A percentile compares a stretch with the other conserved stretches of the same genome.
Evolutionary conservation across 2,797 vertebrate species (phyloP).

Genomic region (Pseudochromis fuscus): DNA sequence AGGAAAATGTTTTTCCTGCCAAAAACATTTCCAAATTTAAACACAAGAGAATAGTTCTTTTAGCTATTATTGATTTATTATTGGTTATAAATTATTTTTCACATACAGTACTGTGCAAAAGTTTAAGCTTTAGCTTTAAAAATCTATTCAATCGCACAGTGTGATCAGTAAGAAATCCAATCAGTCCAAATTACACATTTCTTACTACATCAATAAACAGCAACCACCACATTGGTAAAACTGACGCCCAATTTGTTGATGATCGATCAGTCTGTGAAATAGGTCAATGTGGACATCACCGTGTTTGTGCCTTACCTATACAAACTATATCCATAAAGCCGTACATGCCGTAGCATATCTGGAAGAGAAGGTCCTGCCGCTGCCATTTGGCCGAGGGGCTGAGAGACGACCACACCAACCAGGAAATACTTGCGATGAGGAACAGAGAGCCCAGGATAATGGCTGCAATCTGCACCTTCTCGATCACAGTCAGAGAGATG

Average conservation of each 20-base stretch:
- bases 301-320: slow-evolving; percentile 83
- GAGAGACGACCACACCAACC: slow-evolving; percentile 92
- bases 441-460: slow-evolving; percentile 91
- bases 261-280: neutral
- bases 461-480: slow-evolving; percentile 92
- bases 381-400: slow-evolving; percentile 93
- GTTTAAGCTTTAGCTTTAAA: too few relatives aligned
- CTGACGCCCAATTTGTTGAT: neutral
- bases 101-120: too few relatives aligned
- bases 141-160: too few relatives aligned
- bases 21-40: too few relatives aligned
- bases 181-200: neutral
- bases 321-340: slow-evolving; percentile 94
- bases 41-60: too few relatives aligned
- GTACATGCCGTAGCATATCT: slow-evolving; percentile 95
- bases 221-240: too few relatives aligned
- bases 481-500: slow-evolving; percentile 91
- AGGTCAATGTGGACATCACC: neutral
- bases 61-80: too few relatives aligned
- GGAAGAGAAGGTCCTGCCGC: slow-evolving; percentile 91
- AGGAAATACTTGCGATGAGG: slow-evolving; percentile 91
- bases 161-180: too few relatives aligned
- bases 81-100: too few relatives aligned
- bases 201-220: too few relatives aligned
- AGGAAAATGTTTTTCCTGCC: neutral